Evolutionary conservation across 2,888 invertebrate species (phyloP).

Genomic region (Phrixothrix hirtus): DNA sequence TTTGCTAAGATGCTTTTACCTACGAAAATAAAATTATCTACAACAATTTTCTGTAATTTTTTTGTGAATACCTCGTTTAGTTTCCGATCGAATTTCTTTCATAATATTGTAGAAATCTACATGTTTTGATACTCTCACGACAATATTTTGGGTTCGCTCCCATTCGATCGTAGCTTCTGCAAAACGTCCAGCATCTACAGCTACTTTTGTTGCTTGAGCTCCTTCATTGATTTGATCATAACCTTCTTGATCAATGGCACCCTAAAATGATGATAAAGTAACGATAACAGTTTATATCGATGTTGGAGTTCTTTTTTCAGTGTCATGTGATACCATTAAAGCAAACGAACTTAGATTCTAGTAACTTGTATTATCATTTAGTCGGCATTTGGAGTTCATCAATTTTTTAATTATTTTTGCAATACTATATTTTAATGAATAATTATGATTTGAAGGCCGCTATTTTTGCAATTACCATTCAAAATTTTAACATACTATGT

Average conservation of each 20-base stretch:
- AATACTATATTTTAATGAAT: too few species aligned
- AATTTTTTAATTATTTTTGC: too few species aligned
- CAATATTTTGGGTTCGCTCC: slow-evolving; percentile 65
- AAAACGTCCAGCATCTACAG: slow-evolving; percentile 57
- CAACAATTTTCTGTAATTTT: not conserved
- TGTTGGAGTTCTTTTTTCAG: too few species aligned
- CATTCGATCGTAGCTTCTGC: slow-evolving; percentile 55
- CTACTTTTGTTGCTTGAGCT: slow-evolving; percentile 62
- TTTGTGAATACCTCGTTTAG: slow-evolving; percentile 11
- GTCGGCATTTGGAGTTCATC: too few species aligned
- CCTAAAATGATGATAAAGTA: slow-evolving; percentile 48
- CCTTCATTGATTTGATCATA: slow-evolving; percentile 61
- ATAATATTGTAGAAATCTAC: slow-evolving; percentile 86
- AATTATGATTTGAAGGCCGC: too few species aligned
- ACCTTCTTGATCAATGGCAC: slow-evolving; percentile 72
- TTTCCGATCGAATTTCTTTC: slow-evolving; percentile 50
- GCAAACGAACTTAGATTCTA: too few species aligned
- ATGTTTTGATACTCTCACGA: slow-evolving; percentile 63
- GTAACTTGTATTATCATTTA: too few species aligned
- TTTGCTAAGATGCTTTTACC: slow-evolving; percentile 2
- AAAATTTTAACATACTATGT: too few species aligned
- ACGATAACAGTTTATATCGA: not conserved
- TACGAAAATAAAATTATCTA: too few species aligned
- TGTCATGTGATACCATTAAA: too few species aligned
- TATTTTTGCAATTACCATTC: too few species aligned